phyloP scores from a whole-genome alignment of 35 echinoderm and acorn worm species.

The Lytechinus variegatus region DNA sequence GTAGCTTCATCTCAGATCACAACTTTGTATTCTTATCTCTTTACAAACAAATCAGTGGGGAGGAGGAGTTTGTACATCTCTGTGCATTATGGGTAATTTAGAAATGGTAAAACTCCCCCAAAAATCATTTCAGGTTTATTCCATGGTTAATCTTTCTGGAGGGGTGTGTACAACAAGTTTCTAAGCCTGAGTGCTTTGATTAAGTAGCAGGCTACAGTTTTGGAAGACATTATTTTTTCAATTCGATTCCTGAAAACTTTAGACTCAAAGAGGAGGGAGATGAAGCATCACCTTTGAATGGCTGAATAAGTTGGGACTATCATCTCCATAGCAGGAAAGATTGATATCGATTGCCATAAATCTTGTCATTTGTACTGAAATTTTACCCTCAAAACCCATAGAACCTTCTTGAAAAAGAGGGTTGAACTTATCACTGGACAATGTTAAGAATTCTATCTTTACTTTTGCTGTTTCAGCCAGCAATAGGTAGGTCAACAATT shows the following conservation, averaged over 20 bases:
- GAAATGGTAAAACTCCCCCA: not conserved
- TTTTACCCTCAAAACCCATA: not conserved
- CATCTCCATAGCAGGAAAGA: not conserved
- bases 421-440: not conserved
- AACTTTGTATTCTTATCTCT: not conserved
- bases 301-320: not conserved
- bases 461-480: slow-evolving; percentile 27
- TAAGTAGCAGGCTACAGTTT: not conserved
- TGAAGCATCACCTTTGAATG: not conserved
- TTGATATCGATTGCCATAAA: not conserved
- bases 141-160: not conserved
- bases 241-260: not conserved
- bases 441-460: slow-evolving; percentile 21
- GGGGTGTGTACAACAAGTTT: not conserved
- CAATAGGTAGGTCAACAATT: not conserved
- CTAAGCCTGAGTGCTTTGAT: not conserved
- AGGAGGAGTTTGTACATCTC: not conserved
- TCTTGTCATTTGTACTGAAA: not conserved
- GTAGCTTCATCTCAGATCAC: too few species aligned
- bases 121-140: not conserved
- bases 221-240: not conserved
- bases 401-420: not conserved
- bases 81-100: not conserved
- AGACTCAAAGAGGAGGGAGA: not conserved
- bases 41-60: not conserved